Conservation (phyloP, 2,797 vertebrate genomes). For the Orientallactaga sibirica region DNA sequence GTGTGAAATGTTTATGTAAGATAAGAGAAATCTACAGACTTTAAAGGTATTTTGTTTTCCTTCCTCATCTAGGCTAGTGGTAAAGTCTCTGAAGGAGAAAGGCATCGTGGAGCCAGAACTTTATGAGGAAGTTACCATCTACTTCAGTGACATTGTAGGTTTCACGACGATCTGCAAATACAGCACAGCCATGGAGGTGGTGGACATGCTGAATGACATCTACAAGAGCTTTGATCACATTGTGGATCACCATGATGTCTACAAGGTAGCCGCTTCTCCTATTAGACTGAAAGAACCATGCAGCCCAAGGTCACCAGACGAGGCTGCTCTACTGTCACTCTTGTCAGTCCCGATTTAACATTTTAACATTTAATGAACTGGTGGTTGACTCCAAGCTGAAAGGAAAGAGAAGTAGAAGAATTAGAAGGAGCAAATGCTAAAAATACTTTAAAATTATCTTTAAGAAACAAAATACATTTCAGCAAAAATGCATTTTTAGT, state of each 20-base stretch:
- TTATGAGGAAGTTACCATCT: conserved; percentile 97
- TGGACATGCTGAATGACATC: conserved; percentile 98
- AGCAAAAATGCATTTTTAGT: neutral
- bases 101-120: conserved; percentile 96
- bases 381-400: neutral
- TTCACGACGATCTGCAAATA: conserved; percentile 98
- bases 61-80: conserved; percentile 92
- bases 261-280: conserved; percentile 91
- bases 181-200: conserved; percentile 99
- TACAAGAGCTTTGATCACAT: conserved; percentile 99
- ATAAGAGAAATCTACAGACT: neutral
- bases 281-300: neutral
- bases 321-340: neutral
- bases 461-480: neutral
- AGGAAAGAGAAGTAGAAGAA: neutral
- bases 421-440: neutral
- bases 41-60: neutral
- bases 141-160: conserved; percentile 98
- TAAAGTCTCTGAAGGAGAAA: conserved; percentile 97
- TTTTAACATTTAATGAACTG: neutral
- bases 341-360: neutral
- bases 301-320: neutral
- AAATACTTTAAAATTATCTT: neutral
- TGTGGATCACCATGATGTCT: conserved; percentile 97
- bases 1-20: neutral